phyloP scores from a whole-genome alignment of 2,888 invertebrate species.

The Phortica okadai region DNA sequence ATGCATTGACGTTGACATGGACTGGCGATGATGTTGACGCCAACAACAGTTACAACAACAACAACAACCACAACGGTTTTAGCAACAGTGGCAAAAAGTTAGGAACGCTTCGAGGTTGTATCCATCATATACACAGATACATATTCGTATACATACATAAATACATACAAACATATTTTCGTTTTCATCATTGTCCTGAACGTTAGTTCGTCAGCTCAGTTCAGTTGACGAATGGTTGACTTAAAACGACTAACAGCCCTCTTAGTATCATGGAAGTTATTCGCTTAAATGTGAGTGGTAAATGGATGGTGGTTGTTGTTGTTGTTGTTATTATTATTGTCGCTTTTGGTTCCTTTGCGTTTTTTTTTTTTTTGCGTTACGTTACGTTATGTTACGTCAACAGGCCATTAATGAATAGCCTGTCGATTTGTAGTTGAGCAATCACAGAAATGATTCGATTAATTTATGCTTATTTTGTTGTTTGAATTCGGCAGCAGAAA shows the following conservation, averaged over 20 bases:
- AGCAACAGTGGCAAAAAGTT: slow-evolving; percentile 46
- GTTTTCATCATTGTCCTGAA: too few relatives aligned
- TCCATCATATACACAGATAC: slow-evolving; percentile 1
- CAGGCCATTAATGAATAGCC: neutral
- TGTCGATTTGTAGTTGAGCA: slow-evolving; percentile 43
- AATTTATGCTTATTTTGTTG: too few relatives aligned
- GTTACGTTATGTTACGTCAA: neutral
- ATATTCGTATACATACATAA: too few relatives aligned
- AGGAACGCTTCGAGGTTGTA: slow-evolving; percentile 34
- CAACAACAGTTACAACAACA: neutral
- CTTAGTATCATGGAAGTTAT: neutral
- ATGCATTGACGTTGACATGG: too few relatives aligned
- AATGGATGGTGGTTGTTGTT: neutral
- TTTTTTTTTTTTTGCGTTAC: neutral
- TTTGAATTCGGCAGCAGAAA: too few relatives aligned
- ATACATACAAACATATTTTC: too few relatives aligned
- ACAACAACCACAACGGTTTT: neutral
- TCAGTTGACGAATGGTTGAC: slow-evolving; percentile 5
- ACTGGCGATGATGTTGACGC: neutral
- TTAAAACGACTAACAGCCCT: neutral
- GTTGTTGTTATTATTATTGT: neutral
- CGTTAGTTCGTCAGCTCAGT: too few relatives aligned
- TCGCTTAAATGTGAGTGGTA: neutral
- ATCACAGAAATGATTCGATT: slow-evolving; percentile 63
- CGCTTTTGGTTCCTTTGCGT: neutral